A percentile compares a stretch with the other conserved stretches of the same genome.
These are phyloP conservation scores for Astur gentilis DNA, from an alignment of 2,113 vertebrate species.

Conservation along the genomic window DNA sequence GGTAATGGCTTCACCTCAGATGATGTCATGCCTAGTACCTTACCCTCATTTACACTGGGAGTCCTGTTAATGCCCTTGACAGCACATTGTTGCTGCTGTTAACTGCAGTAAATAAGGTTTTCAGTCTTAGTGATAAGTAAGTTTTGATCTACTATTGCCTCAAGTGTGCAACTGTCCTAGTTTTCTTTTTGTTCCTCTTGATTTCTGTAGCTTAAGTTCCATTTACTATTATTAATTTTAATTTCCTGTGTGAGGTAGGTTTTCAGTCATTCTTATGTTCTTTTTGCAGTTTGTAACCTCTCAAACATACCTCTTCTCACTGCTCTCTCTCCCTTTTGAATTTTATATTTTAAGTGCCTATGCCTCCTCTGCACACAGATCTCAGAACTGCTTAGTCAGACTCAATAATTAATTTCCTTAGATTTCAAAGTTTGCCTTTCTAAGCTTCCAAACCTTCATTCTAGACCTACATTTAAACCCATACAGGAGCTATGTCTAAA, in stretches of 20 bases:
- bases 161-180: neutral
- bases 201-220: neutral
- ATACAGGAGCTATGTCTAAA: neutral
- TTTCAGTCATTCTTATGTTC: neutral
- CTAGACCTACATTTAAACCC: constrained; percentile 1
- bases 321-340: neutral
- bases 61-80: neutral
- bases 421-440: constrained; percentile 27
- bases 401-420: constrained; percentile 52
- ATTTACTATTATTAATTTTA: neutral
- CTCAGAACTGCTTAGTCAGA: constrained; percentile 20
- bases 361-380: neutral
- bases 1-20: neutral
- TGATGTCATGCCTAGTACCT: too few species aligned
- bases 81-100: neutral
- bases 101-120: neutral
- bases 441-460: neutral
- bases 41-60: neutral
- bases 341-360: constrained; percentile 40
- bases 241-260: neutral
- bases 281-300: neutral
- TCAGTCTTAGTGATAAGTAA: neutral
- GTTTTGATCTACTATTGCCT: neutral
- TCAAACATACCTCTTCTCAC: neutral
- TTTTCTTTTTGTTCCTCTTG: neutral